Evolutionary conservation across 2,113 vertebrate genomes (phyloP).

Genomic region (Paradisaea rubra): DNA sequence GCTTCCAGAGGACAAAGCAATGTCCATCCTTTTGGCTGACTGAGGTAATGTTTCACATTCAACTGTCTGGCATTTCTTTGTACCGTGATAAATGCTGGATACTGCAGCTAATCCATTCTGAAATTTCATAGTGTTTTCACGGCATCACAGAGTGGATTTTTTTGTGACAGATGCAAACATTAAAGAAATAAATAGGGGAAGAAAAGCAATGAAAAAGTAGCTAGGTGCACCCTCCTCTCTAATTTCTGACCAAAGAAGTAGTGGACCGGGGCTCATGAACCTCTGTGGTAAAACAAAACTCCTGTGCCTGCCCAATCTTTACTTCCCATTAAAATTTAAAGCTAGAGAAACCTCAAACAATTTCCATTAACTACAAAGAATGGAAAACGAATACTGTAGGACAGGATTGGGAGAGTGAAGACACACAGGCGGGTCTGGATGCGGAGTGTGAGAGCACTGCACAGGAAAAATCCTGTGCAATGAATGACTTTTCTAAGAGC

Average conservation of each 20-base stretch:
- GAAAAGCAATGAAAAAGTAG: not conserved
- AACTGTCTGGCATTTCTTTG: not conserved
- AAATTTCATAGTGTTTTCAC: not conserved
- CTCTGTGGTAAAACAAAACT: not conserved
- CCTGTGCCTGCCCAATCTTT: not conserved
- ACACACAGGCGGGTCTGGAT: not conserved
- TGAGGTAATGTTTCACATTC: not conserved
- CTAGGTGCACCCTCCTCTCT: not conserved
- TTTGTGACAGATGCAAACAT: not conserved
- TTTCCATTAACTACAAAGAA: not conserved
- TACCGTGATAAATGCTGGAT: not conserved
- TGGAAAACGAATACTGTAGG: not conserved
- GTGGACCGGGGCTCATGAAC: not conserved
- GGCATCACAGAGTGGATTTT: not conserved
- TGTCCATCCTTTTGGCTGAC: not conserved
- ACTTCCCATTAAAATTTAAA: not conserved
- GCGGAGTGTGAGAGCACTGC: not conserved
- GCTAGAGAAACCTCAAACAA: not conserved
- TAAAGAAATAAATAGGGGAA: not conserved
- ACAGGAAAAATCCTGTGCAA: not conserved
- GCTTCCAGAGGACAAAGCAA: conserved; percentile 7
- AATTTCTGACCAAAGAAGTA: not conserved
- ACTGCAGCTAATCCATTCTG: not conserved
- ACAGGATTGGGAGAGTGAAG: not conserved
- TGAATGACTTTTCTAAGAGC: not conserved